Base-by-base conservation (phyloP, 2,113 vertebrate genomes). In the Calyptomena viridis region DNA sequence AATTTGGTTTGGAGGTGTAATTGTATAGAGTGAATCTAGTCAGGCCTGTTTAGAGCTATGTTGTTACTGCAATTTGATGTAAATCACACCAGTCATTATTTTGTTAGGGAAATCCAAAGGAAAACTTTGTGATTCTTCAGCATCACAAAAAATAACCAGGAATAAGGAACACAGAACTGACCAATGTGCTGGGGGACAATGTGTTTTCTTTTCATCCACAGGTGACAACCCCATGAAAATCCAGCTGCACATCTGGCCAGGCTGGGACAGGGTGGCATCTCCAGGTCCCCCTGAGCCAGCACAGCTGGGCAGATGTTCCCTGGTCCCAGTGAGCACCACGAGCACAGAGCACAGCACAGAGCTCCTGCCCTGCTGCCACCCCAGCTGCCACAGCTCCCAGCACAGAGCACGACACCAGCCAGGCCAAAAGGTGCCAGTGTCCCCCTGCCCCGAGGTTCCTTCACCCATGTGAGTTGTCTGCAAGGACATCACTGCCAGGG, bases 361-460 rank as follows among this genome's bases (percentile, higher is more conserved):
- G 17, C 20, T 28, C 30, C 9, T 75, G 4, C 30, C 39, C 44
- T 3, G 4, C 18, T 46, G 68, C 20, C 55, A 28, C 44, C 73
- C 19, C 58, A 72, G 63, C 42, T 30, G 52, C 52, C 30, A n/a
- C 12, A 78, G 50, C 28, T 53, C 87, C 37, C 0, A 1, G 55
- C 66, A 69, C 44, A 50, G 44, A 18, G 17, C 47, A 20, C 0
- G 1, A 78, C n/a, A 40, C 0, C 6, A 62, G 9, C 40, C 52
- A n/a, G n/a, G n/a, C n/a, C n/a, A n/a, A n/a, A n/a, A n/a, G n/a
- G n/a, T n/a, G n/a, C n/a, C n/a, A n/a, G n/a, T n/a, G n/a, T 66
- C n/a, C 16, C 52, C 55, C 69, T 7, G 9, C 56, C 27, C 11
- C 11, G 55, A 52, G 40, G 12, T 18, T 58, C 71, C 60, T 44